These are phyloP conservation scores for Chrysolina oricalcia DNA, from an alignment of 2,888 invertebrate species.

Conservation along the genomic window DNA sequence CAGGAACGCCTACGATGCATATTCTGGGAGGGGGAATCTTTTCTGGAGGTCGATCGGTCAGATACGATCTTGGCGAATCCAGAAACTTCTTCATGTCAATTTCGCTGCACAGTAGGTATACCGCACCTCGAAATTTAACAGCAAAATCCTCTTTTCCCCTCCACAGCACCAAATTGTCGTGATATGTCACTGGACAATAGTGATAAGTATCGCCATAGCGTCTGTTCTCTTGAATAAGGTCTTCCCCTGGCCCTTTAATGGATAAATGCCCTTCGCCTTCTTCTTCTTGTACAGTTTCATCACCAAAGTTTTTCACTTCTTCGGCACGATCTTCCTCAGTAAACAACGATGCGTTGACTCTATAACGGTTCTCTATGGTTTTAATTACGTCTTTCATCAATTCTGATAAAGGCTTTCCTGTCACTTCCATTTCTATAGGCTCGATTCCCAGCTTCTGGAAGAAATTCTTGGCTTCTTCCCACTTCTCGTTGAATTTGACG, in stretches of 20 bases:
- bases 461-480: slow-evolving; percentile 57
- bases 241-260: slow-evolving; percentile 59
- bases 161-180: slow-evolving; percentile 75
- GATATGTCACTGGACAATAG: slow-evolving; percentile 78
- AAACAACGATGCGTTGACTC: slow-evolving; percentile 71
- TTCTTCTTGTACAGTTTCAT: slow-evolving; percentile 70
- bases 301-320: slow-evolving; percentile 72
- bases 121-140: slow-evolving; percentile 73
- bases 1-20: slow-evolving; percentile 75
- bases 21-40: slow-evolving; percentile 73
- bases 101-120: slow-evolving; percentile 74
- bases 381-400: slow-evolving; percentile 63
- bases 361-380: slow-evolving; percentile 65
- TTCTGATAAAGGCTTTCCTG: slow-evolving; percentile 60
- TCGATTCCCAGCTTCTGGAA: slow-evolving; percentile 56
- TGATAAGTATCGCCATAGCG: slow-evolving; percentile 75
- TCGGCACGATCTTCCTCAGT: slow-evolving; percentile 72
- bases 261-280: slow-evolving; percentile 63
- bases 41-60: slow-evolving; percentile 62
- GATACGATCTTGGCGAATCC: slow-evolving; percentile 72
- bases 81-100: slow-evolving; percentile 73
- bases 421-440: slow-evolving; percentile 60
- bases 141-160: slow-evolving; percentile 76
- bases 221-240: slow-evolving; percentile 46
- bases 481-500: slow-evolving; percentile 56